Evolutionary conservation across 2,888 invertebrate genomes (phyloP), one percentile per base, ranked within the genome.

Genomic region (Lepidocyrtoides sp.): DNA sequence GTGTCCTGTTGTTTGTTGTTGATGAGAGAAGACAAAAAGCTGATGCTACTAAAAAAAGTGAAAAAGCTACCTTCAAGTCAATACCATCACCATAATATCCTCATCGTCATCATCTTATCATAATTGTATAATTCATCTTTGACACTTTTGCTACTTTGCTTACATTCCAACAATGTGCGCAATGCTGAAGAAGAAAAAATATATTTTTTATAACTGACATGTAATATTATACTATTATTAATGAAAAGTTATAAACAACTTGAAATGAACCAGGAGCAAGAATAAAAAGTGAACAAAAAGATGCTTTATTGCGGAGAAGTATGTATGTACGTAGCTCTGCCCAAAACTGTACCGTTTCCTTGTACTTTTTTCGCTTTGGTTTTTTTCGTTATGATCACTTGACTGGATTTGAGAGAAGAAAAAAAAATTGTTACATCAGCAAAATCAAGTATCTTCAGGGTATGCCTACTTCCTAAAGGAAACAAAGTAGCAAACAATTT

Each of bases 51-150:
- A n/a, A 10, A 41, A 51, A 57, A 63, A 57, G 54, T 44, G 81
- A n/a, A 29, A 29, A 32, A 54, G 60, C 41, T 81, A 60, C 82
- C 63, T 82, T 60, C 75, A 48, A 69, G 2, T 23, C 57, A 57
- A 57, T 57, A 57, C 23, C 57, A 29, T 29, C 29, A 20, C 2
- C 29, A 12, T 17, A 23, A 75, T 48, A 75, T 75, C 75, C 75
- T 75, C 48, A 44, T 75, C 69, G 36, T 20, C 69, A 20, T 72
- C 29, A 14, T 26, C 69, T 10, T 66, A 83, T 84, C 48, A 84
- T 66, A 75, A 75, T 75, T 75, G 41, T 60, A 87, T 87, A 75
- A 75, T 66, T 87, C 87, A 87, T 87, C 87, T 87, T 88, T 88
- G 88, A 88, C 88, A 88, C 88, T 82, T 86, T 77, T 12, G 75